These are phyloP conservation scores for Ochropleura plecta DNA, from an alignment of 2,888 invertebrate species.

Conservation along the genomic window DNA sequence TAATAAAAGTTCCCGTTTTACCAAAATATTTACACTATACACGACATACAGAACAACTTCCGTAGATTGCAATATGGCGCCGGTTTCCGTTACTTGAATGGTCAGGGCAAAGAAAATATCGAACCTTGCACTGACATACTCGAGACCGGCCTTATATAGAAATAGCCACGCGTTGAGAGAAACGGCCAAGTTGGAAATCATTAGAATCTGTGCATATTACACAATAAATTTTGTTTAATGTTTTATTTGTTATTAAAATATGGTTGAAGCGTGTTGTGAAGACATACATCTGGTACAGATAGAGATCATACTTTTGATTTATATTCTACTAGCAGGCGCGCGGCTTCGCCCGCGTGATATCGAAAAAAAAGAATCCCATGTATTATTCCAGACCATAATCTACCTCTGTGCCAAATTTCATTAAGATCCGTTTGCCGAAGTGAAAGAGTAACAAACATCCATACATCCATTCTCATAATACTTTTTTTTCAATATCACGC, in stretches of 20 bases:
- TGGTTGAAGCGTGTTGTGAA: slow-evolving; percentile 1
- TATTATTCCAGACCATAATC: no score
- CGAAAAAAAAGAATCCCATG: no score
- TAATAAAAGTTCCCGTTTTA: slow-evolving; percentile 36
- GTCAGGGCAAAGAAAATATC: slow-evolving; percentile 78
- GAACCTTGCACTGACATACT: slow-evolving; percentile 74
- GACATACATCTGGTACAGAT: not conserved
- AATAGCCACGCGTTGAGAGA: slow-evolving; percentile 60
- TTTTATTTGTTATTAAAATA: slow-evolving; percentile 23
- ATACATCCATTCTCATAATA: not conserved
- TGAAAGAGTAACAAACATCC: no score
- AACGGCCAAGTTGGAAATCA: slow-evolving; percentile 53
- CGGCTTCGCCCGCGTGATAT: no score
- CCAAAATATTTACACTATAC: slow-evolving; percentile 55
- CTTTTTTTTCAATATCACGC: not conserved
- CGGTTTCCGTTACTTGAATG: slow-evolving; percentile 75
- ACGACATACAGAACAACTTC: slow-evolving; percentile 65
- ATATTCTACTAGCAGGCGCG: not conserved
- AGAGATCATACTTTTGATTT: slow-evolving; percentile 1
- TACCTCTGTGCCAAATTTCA: no score
- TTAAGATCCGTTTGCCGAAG: no score
- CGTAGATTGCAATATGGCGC: slow-evolving; percentile 66
- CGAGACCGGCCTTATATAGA: slow-evolving; percentile 78
- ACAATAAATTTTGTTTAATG: slow-evolving; percentile 26
- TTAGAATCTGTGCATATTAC: slow-evolving; percentile 35